Evolutionary conservation across 2,113 vertebrate genomes (phyloP).

Genomic region (Pterophyllum scalare): DNA sequence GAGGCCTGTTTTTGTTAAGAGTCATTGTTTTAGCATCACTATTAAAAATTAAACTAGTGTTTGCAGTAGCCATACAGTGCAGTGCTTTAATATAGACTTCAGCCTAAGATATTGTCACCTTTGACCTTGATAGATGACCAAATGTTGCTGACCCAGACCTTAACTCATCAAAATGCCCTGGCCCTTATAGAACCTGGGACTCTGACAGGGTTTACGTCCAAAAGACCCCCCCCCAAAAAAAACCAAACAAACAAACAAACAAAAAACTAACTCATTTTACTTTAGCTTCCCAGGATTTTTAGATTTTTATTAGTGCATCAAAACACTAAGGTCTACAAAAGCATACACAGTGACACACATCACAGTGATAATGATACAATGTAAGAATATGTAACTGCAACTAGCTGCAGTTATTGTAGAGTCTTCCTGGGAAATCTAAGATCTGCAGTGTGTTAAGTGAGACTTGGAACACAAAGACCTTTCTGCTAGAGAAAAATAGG

Average conservation of each 20-base stretch:
- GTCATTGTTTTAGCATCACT: not conserved
- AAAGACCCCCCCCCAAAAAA: no score
- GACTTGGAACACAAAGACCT: slow-evolving; percentile 63
- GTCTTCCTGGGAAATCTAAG: slow-evolving; percentile 35
- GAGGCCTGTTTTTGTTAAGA: no score
- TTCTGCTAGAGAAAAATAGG: slow-evolving; percentile 57
- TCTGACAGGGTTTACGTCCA: no score
- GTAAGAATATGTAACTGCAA: slow-evolving; percentile 25
- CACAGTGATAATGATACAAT: slow-evolving; percentile 14
- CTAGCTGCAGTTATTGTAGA: slow-evolving; percentile 17
- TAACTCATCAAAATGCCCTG: not conserved
- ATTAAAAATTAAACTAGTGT: not conserved
- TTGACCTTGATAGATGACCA: not conserved
- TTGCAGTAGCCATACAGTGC: not conserved
- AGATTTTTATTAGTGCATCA: not conserved
- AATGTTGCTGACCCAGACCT: not conserved
- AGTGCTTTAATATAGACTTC: not conserved
- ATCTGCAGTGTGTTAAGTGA: slow-evolving; percentile 53
- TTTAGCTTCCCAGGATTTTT: not conserved
- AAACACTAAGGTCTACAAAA: not conserved
- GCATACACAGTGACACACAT: not conserved
- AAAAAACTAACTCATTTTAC: not conserved
- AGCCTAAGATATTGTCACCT: not conserved
- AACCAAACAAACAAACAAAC: no score
- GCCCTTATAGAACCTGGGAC: not conserved